Evolutionary conservation across 2,888 invertebrate species (phyloP).

Genomic region (Dorcus parallelipipedus): DNA sequence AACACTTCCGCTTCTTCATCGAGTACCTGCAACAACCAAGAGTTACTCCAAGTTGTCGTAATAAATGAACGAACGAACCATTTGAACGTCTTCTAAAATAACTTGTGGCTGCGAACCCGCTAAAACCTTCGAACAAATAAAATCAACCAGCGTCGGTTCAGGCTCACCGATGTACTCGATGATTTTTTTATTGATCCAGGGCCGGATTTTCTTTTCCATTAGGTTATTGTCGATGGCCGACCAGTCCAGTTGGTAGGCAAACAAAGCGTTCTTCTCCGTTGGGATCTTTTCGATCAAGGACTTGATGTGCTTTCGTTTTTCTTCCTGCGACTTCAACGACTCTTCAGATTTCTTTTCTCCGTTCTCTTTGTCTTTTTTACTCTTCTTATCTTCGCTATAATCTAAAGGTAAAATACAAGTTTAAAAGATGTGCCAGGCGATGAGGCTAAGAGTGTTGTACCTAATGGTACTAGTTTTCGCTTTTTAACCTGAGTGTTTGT

Average conservation of each 20-base stretch:
- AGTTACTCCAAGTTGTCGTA: not conserved
- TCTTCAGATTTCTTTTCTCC: constrained; percentile 54
- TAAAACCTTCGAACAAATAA: constrained; percentile 97
- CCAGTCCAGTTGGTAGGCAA: constrained; percentile 93
- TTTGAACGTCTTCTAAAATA: constrained; percentile 97
- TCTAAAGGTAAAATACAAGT: constrained; percentile 44
- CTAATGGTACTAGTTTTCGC: constrained; percentile 75
- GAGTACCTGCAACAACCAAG: constrained; percentile 70
- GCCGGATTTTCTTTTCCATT: constrained; percentile 95
- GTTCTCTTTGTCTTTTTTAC: constrained; percentile 49
- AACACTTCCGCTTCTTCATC: constrained; percentile 99
- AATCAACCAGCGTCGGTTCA: constrained; percentile 96
- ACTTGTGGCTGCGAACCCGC: constrained; percentile 90
- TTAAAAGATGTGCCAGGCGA: not conserved
- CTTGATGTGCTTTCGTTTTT: constrained; percentile 95
- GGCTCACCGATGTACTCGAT: constrained; percentile 99
- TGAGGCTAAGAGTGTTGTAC: constrained; percentile 43
- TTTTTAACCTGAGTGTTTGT: constrained; percentile 58
- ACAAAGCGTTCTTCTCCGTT: constrained; percentile 93
- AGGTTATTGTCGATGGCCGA: constrained; percentile 66
- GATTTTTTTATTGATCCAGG: constrained; percentile 99
- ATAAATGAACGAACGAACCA: constrained; percentile 62
- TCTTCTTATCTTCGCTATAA: constrained; percentile 60
- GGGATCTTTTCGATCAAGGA: constrained; percentile 98
- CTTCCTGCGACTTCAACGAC: constrained; percentile 75